These are phyloP conservation scores for Pogonocichla stellata DNA, from an alignment of 2,113 vertebrate genomes.

Conservation along the genomic window DNA sequence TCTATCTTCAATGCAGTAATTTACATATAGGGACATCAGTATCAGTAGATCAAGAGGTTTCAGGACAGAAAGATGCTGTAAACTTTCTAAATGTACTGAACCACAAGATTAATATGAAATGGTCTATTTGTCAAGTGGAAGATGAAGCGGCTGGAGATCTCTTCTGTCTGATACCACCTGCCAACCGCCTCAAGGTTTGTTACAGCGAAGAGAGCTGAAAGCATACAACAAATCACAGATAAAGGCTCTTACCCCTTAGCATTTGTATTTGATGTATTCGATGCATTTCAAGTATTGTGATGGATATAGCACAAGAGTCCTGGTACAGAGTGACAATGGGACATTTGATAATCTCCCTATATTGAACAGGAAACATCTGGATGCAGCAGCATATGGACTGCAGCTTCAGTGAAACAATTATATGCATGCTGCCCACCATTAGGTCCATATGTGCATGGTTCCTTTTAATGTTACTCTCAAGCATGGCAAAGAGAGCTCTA, in stretches of 20 bases:
- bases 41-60: background rate
- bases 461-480: background rate
- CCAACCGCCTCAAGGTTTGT: conserved; percentile 12
- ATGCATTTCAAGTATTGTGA: background rate
- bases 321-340: background rate
- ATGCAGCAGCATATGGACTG: background rate
- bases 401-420: background rate
- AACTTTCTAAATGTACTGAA: background rate
- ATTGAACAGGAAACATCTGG: background rate
- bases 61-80: background rate
- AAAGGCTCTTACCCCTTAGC: background rate
- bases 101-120: conserved; percentile 2
- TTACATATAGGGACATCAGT: background rate
- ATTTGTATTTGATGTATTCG: background rate
- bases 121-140: conserved; percentile 48
- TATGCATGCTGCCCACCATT: background rate
- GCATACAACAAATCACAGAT: background rate
- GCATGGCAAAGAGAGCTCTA: background rate
- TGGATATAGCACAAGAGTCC: background rate
- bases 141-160: background rate
- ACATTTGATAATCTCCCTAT: background rate
- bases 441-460: background rate
- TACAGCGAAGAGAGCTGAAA: background rate
- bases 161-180: background rate
- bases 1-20: background rate